Conservation (phyloP, 2,888 invertebrate species). For the Plebejus melissa region DNA sequence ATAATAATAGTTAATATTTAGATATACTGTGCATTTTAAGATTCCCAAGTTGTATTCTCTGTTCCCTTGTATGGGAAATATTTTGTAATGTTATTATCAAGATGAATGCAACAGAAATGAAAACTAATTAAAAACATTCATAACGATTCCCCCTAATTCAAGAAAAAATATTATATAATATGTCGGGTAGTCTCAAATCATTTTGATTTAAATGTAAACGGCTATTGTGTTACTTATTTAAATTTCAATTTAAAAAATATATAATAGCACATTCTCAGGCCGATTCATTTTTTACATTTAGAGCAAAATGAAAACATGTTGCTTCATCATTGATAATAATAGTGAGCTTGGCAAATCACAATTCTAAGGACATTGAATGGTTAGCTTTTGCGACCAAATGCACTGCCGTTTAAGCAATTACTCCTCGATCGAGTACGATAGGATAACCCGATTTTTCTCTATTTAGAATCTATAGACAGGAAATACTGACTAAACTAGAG, state of each 20-base stretch:
- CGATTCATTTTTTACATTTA: too few species aligned
- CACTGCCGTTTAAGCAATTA: constrained; percentile 47
- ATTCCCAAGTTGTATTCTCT: background rate
- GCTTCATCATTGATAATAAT: background rate
- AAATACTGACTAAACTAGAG: constrained; percentile 9
- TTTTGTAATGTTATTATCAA: background rate
- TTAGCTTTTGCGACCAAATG: constrained; percentile 38
- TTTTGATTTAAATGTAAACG: too few species aligned
- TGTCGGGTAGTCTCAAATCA: too few species aligned
- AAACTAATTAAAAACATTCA: background rate
- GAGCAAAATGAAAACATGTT: background rate
- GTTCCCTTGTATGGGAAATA: background rate
- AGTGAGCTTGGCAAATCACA: constrained; percentile 3
- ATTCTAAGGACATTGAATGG: constrained; percentile 19
- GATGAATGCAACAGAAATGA: background rate
- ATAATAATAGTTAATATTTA: constrained; percentile 11
- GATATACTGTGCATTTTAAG: constrained; percentile 21
- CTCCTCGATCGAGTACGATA: constrained; percentile 58
- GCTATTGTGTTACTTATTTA: too few species aligned
- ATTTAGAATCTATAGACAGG: constrained; percentile 28
- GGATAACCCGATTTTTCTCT: constrained; percentile 48
- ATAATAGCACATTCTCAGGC: too few species aligned
- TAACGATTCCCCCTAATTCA: background rate
- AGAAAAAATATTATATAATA: too few species aligned
- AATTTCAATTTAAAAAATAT: too few species aligned